Evolutionary conservation across 2,888 invertebrate genomes (phyloP), one percentile per base, ranked within the genome.

Genomic region (Pachycephus smyrnensis): DNA sequence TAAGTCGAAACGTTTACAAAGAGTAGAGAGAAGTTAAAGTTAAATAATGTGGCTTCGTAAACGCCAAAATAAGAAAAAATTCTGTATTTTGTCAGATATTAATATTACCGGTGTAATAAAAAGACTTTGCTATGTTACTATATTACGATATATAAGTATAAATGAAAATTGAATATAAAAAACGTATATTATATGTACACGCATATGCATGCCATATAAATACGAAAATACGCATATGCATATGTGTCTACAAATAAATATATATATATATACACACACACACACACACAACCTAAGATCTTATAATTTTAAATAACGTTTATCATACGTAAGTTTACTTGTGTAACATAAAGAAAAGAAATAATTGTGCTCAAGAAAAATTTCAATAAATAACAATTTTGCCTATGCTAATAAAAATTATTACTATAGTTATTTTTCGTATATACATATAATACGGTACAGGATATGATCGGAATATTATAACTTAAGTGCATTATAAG

Each of bases 301-400:
- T 84, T 88, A 84, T 86, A 86, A 87, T 87, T 87, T 88, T 87
- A 83, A 80, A 86, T 80, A 83, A 87, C 84, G 86, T 87, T 85
- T 87, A 86, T 84, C 87, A 85, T 86, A 88, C 85, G 32, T 32
- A 30, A n/a, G 82, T 85, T 86, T 86, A 86, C 84, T 86, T 86
- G 86, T 88, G 85, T 87, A 88, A 86, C 84, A 86, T 83, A 55
- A 87, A 88, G 84, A 82, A 81, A 76, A 81, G 82, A 12, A 84
- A 85, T 88, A 85, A 87, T 86, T 88, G 88, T 88, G 88, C 88
- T 88, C 88, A 88, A 88, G 86, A 55, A 55, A 86, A 88, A 87
- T 87, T 88, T 88, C 88, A 88, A 88, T 88, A 88, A 88, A 87
- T 88, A 86, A 88, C 86, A 82, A 88, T 88, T 88, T 88, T 88